These are phyloP conservation scores for Dicycla oo DNA, from an alignment of 2,888 invertebrate genomes.

Conservation along the genomic window DNA sequence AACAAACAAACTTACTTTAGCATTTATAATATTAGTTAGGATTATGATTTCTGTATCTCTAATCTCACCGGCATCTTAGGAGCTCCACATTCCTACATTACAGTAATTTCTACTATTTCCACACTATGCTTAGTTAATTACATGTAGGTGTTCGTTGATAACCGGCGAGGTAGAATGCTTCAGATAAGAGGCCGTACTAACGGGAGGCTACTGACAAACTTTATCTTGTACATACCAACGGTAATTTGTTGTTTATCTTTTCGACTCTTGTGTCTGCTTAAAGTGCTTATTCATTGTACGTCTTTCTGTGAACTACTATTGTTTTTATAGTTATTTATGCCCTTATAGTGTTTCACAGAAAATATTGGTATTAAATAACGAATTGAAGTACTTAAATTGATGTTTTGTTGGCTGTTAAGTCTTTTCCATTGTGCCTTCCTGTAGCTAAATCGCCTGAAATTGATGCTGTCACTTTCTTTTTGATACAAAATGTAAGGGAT, in stretches of 20 bases:
- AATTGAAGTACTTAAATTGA: constrained; percentile 4
- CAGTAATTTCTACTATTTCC: constrained; percentile 32
- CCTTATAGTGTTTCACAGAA: not conserved
- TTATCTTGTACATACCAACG: constrained; percentile 70
- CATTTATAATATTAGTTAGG: no score
- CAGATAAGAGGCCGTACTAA: constrained; percentile 74
- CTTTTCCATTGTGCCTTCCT: constrained; percentile 1
- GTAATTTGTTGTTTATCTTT: constrained; percentile 72
- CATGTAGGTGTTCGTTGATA: constrained; percentile 61
- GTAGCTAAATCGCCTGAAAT: constrained; percentile 13
- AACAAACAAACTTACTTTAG: no score
- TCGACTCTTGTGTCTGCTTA: constrained; percentile 61
- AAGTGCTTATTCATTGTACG: constrained; percentile 19
- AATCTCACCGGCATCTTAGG: not conserved
- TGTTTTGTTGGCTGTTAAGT: constrained; percentile 1
- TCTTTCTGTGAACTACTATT: constrained; percentile 34
- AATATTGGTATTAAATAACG: constrained; percentile 20
- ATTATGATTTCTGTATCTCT: constrained; percentile 1
- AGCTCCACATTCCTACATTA: constrained; percentile 10
- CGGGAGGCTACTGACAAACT: constrained; percentile 68
- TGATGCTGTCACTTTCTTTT: no score
- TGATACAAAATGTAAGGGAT: no score
- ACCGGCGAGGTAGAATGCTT: constrained; percentile 69
- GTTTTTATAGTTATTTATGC: constrained; percentile 22
- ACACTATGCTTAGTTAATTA: constrained; percentile 49